Evolutionary conservation across 2,888 invertebrate genomes (phyloP).

Genomic region (Eledona agricola): DNA sequence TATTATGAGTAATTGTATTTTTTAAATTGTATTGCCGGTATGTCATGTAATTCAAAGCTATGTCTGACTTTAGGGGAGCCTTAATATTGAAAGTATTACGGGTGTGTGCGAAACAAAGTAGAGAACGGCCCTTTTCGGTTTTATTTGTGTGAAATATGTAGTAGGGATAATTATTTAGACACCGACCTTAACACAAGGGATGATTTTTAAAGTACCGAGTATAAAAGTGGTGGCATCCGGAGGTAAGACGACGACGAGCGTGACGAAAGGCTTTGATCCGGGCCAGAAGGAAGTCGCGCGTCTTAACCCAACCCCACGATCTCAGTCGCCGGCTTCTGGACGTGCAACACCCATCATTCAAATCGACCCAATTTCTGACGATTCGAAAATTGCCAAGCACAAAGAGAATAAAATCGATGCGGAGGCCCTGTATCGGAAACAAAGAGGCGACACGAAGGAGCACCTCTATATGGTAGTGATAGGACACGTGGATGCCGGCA

Average conservation of each 20-base stretch:
- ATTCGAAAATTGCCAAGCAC: constrained; percentile 49
- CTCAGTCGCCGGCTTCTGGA: constrained; percentile 75
- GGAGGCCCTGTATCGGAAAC: constrained; percentile 72
- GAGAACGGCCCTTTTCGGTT: too few relatives aligned
- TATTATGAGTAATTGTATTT: too few relatives aligned
- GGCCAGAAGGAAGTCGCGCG: constrained; percentile 51
- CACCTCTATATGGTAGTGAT: constrained; percentile 91
- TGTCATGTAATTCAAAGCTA: too few relatives aligned
- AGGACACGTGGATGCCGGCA: constrained; percentile 98
- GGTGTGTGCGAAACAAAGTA: too few relatives aligned
- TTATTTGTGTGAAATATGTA: too few relatives aligned
- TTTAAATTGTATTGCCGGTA: too few relatives aligned
- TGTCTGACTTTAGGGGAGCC: too few relatives aligned
- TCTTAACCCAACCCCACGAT: constrained; percentile 67
- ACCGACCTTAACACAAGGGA: neutral
- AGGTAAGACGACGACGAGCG: constrained; percentile 62
- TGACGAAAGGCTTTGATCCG: constrained; percentile 71
- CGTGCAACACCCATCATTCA: constrained; percentile 63
- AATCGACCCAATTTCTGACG: constrained; percentile 37
- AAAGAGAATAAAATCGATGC: constrained; percentile 70
- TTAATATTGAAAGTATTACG: too few relatives aligned
- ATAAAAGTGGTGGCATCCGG: constrained; percentile 60
- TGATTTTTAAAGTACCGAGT: constrained; percentile 35
- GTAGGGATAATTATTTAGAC: too few relatives aligned
- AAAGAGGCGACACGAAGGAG: constrained; percentile 82